These are phyloP conservation scores for Cosmopolites sordidus DNA, from an alignment of 2,888 invertebrate genomes.

Conservation along the genomic window DNA sequence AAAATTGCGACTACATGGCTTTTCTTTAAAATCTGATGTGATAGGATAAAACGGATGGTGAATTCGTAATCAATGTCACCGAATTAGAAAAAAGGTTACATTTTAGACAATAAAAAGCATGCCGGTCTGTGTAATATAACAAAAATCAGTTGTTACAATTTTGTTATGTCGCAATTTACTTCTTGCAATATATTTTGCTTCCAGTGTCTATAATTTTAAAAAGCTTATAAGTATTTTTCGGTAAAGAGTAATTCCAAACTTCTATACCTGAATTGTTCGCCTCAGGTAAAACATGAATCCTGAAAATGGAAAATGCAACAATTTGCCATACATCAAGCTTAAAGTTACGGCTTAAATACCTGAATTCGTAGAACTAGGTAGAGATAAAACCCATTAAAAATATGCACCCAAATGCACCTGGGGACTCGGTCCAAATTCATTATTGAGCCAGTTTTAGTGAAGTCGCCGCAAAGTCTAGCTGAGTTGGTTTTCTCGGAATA, in stretches of 20 bases:
- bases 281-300: constrained; percentile 4
- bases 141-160: too few species aligned
- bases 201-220: too few species aligned
- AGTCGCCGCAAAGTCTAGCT: constrained; percentile 10
- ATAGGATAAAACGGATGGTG: too few species aligned
- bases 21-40: too few species aligned
- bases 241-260: background rate
- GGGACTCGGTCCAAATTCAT: constrained; percentile 7
- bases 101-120: too few species aligned
- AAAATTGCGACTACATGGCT: too few species aligned
- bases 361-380: constrained; percentile 8
- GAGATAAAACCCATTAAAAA: constrained; percentile 14
- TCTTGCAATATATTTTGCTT: too few species aligned
- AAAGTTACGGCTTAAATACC: constrained; percentile 13
- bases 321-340: constrained; percentile 12
- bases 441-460: constrained; percentile 5
- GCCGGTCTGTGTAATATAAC: too few species aligned
- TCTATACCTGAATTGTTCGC: background rate
- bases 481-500: constrained; percentile 8
- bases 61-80: too few species aligned
- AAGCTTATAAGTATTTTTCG: too few species aligned
- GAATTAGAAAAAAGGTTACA: too few species aligned
- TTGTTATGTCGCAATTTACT: too few species aligned
- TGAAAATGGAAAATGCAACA: constrained; percentile 10
- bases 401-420: constrained; percentile 11